These are phyloP conservation scores for Rhaphigaster nebulosa DNA, from an alignment of 2,888 invertebrate genomes.

Conservation along the genomic window DNA sequence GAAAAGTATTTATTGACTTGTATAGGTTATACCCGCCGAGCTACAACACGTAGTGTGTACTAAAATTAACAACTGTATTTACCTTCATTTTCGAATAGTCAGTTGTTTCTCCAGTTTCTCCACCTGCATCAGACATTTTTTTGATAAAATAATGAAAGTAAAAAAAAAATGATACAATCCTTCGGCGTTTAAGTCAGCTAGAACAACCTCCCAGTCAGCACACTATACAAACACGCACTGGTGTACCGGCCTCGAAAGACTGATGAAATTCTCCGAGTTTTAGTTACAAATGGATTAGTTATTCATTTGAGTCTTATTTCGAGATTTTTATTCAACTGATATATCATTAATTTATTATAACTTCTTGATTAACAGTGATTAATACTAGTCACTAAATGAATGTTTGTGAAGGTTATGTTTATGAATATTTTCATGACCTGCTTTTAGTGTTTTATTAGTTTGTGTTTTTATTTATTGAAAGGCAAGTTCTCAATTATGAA, in stretches of 20 bases:
- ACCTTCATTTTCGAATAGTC: conserved; percentile 62
- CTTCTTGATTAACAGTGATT: neutral
- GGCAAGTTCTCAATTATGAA: conserved; percentile 53
- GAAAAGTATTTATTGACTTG: conserved; percentile 17
- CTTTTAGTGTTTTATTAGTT: neutral
- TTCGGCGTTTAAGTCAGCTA: neutral
- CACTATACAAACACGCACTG: conserved; percentile 24
- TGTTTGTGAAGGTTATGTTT: conserved; percentile 41
- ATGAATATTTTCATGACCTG: neutral
- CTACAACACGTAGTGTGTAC: conserved; percentile 32
- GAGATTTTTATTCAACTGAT: neutral
- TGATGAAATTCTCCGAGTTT: neutral
- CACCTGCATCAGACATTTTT: conserved; percentile 59
- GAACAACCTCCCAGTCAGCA: neutral
- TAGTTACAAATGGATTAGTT: neutral
- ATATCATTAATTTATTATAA: neutral
- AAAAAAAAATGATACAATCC: neutral
- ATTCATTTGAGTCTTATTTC: neutral
- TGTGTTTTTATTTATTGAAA: neutral
- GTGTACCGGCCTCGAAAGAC: neutral
- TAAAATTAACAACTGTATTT: conserved; percentile 50
- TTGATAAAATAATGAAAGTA: neutral
- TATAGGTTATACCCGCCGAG: conserved; percentile 48
- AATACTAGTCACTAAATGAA: neutral
- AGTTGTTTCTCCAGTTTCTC: conserved; percentile 57